Conservation (phyloP, 1,140 invertebrate genomes). For the Vollenhovia emeryi region DNA sequence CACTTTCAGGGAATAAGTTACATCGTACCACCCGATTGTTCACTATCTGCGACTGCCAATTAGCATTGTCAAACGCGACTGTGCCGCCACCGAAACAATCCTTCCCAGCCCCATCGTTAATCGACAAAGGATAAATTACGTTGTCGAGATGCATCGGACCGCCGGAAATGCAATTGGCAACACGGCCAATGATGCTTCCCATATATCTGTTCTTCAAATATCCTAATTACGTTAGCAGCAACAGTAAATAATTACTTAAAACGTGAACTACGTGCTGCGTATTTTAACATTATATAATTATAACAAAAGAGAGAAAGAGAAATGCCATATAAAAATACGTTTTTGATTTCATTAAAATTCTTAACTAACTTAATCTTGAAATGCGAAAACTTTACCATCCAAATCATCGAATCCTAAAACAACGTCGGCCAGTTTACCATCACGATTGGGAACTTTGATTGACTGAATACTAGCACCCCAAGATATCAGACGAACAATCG, state of each 20-base stretch:
- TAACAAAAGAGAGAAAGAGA: not conserved
- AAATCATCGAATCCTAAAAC: slow-evolving; percentile 88
- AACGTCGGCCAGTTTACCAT: slow-evolving; percentile 87
- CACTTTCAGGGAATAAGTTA: not conserved
- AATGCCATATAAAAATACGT: not conserved
- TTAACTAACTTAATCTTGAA: too few relatives aligned
- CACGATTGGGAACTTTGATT: slow-evolving; percentile 87
- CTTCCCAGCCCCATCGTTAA: slow-evolving; percentile 6
- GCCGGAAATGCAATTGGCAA: slow-evolving; percentile 87
- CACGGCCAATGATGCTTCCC: slow-evolving; percentile 88
- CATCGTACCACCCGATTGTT: slow-evolving; percentile 75
- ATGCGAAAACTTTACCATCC: slow-evolving; percentile 80
- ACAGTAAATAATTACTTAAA: not conserved
- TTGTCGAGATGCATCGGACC: slow-evolving; percentile 73
- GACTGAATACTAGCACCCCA: slow-evolving; percentile 88
- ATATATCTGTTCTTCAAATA: slow-evolving; percentile 87
- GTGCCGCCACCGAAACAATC: slow-evolving; percentile 87
- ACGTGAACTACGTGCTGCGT: not conserved
- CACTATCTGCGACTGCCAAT: slow-evolving; percentile 81
- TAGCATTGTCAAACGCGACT: slow-evolving; percentile 89
- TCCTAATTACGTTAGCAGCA: slow-evolving; percentile 75
- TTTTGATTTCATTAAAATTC: not conserved
- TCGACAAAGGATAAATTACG: not conserved
- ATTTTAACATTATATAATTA: not conserved
- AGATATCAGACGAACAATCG: slow-evolving; percentile 86